Conservation (phyloP, 2,888 invertebrate genomes). For the Noctua fimbriata region DNA sequence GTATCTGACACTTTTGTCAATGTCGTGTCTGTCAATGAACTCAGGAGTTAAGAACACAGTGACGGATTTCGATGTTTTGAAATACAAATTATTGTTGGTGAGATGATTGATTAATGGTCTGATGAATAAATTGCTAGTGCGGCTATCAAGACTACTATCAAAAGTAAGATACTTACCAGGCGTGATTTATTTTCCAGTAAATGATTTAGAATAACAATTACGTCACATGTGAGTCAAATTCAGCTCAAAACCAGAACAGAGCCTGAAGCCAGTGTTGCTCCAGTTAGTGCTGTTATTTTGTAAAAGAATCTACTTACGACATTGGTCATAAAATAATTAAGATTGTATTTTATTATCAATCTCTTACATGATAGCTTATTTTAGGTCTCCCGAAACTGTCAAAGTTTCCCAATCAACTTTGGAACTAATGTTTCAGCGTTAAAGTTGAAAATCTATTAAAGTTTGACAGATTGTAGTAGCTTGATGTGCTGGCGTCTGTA, state of each 20-base stretch:
- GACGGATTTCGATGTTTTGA: neutral
- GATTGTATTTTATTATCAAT: neutral
- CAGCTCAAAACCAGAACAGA: neutral
- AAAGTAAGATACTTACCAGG: neutral
- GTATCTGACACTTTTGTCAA: slow-evolving; percentile 6
- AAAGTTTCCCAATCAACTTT: too few relatives aligned
- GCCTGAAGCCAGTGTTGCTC: neutral
- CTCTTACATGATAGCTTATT: neutral
- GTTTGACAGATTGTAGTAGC: too few relatives aligned
- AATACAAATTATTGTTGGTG: neutral
- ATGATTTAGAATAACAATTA: neutral
- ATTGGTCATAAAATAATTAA: neutral
- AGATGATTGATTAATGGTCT: neutral
- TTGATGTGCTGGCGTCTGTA: too few relatives aligned
- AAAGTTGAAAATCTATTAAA: too few relatives aligned
- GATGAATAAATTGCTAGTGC: neutral
- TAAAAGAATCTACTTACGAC: neutral
- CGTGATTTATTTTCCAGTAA: neutral
- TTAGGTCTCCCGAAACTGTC: too few relatives aligned
- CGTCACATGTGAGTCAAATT: neutral
- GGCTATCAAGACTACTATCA: neutral
- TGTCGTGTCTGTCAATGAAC: slow-evolving; percentile 33
- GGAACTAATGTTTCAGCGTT: too few relatives aligned
- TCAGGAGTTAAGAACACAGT: neutral
- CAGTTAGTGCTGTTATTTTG: neutral